Percentiles rank a stretch among this genome's conserved stretches.
These are phyloP conservation scores for Chaenogobius annularis DNA, from an alignment of 2,113 vertebrate species.

Conservation along the genomic window DNA sequence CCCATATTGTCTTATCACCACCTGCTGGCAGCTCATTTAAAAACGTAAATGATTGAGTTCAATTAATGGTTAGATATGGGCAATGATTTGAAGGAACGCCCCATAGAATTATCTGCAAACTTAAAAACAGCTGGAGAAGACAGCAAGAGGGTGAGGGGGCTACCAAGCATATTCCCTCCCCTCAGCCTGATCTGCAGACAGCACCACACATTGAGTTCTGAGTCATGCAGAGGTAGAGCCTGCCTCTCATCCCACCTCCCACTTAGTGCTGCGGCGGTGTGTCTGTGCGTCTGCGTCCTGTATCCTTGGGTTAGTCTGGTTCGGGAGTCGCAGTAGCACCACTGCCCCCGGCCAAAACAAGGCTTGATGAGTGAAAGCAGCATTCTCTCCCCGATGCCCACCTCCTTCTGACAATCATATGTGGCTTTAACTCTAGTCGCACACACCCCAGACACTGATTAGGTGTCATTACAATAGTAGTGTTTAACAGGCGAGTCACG, in stretches of 20 bases:
- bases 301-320: slow-evolving; percentile 53
- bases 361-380: slow-evolving; percentile 60
- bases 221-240: slow-evolving; percentile 55
- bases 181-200: slow-evolving; percentile 33
- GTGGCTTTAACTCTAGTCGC: slow-evolving; percentile 28
- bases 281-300: slow-evolving; percentile 54
- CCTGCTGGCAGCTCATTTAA: no score
- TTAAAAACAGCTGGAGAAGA: no score
- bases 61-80: no score
- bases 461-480: slow-evolving; percentile 12
- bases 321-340: slow-evolving; percentile 63
- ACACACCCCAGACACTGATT: slow-evolving; percentile 23
- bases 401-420: slow-evolving; percentile 37
- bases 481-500: slow-evolving; percentile 32
- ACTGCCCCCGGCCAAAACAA: slow-evolving; percentile 74
- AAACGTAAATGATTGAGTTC: no score
- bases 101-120: no score
- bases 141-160: no score
- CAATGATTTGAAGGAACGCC: no score
- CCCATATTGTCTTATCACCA: no score
- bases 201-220: slow-evolving; percentile 47
- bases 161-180: slow-evolving; percentile 45
- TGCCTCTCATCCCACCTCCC: slow-evolving; percentile 43
- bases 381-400: slow-evolving; percentile 32
- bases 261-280: slow-evolving; percentile 36